These are phyloP conservation scores for Psix sp. DNA, from an alignment of 1,140 invertebrate genomes.

Conservation along the genomic window DNA sequence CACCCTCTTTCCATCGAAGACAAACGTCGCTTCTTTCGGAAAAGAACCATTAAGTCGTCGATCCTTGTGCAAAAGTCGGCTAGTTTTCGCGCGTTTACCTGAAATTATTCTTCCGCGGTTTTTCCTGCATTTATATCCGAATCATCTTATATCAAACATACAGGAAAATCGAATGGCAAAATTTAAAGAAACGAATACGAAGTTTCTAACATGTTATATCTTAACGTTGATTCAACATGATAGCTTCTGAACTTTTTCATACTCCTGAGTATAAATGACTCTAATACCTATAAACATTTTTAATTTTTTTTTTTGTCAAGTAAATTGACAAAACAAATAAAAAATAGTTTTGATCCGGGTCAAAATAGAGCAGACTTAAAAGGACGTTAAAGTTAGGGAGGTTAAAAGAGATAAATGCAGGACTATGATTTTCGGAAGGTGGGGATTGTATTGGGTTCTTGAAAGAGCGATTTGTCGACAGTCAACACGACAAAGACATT, in stretches of 20 bases:
- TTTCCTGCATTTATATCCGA: constrained; percentile 22
- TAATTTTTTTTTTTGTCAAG: too few relatives aligned
- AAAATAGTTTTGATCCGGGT: too few relatives aligned
- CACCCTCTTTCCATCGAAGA: constrained; percentile 22
- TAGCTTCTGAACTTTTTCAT: too few relatives aligned
- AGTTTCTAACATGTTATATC: too few relatives aligned
- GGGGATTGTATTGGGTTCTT: constrained; percentile 49
- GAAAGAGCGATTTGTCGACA: constrained; percentile 73
- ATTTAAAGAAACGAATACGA: too few relatives aligned
- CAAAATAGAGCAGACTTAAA: too few relatives aligned
- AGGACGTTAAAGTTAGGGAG: not conserved
- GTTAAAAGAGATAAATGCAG: constrained; percentile 6
- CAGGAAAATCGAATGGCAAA: too few relatives aligned
- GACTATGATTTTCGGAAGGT: constrained; percentile 59
- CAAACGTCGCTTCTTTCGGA: constrained; percentile 45
- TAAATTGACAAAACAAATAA: too few relatives aligned
- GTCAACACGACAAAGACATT: constrained; percentile 74
- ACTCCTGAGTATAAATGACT: too few relatives aligned
- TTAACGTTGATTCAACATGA: too few relatives aligned
- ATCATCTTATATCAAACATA: too few relatives aligned
- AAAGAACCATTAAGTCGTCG: constrained; percentile 45
- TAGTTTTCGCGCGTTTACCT: constrained; percentile 30
- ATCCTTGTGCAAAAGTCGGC: constrained; percentile 15
- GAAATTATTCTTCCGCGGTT: constrained; percentile 44
- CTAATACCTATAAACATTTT: too few relatives aligned